A percentile compares a stretch with the other conserved stretches of the same genome.
phyloP scores from a whole-genome alignment of 2,888 invertebrate genomes.

The Anagyrus pseudococci region DNA sequence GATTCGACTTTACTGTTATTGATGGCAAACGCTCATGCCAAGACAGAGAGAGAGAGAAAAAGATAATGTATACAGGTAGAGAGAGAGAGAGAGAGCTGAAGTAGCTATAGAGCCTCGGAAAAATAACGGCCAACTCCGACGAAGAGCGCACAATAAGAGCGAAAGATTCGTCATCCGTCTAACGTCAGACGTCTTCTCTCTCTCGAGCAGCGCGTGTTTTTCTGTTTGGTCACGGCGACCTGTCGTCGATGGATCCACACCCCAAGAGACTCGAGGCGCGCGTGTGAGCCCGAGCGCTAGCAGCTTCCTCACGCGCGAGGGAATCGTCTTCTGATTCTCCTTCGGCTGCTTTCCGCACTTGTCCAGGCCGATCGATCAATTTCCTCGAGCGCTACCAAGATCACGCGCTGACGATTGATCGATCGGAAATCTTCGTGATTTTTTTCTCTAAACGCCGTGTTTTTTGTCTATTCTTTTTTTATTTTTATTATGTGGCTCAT shows the following conservation, averaged over 20 bases:
- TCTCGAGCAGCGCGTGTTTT: not conserved
- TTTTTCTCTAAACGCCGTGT: conserved; percentile 29
- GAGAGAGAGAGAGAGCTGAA: too few relatives aligned
- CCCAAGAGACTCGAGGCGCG: conserved; percentile 32
- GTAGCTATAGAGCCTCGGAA: too few relatives aligned
- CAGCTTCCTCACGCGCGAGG: conserved; percentile 26
- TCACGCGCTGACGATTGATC: conserved; percentile 50
- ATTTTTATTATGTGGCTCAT: conserved; percentile 5
- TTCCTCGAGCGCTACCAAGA: conserved; percentile 19
- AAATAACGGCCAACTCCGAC: too few relatives aligned
- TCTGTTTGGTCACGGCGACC: conserved; percentile 32
- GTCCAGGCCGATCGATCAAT: not conserved
- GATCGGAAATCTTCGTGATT: conserved; percentile 57
- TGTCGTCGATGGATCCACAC: conserved; percentile 46
- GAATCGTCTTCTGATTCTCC: not conserved
- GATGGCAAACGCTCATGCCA: too few relatives aligned
- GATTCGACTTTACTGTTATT: too few relatives aligned
- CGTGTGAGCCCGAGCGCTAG: too few relatives aligned
- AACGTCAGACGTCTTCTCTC: too few relatives aligned
- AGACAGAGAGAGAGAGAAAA: too few relatives aligned
- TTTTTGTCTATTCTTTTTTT: too few relatives aligned
- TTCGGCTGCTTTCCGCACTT: not conserved
- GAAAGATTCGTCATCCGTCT: too few relatives aligned
- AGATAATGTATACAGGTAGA: too few relatives aligned
- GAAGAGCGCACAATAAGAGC: too few relatives aligned